phyloP scores from a whole-genome alignment of 2,888 invertebrate genomes.

The Mayetiola destructor region DNA sequence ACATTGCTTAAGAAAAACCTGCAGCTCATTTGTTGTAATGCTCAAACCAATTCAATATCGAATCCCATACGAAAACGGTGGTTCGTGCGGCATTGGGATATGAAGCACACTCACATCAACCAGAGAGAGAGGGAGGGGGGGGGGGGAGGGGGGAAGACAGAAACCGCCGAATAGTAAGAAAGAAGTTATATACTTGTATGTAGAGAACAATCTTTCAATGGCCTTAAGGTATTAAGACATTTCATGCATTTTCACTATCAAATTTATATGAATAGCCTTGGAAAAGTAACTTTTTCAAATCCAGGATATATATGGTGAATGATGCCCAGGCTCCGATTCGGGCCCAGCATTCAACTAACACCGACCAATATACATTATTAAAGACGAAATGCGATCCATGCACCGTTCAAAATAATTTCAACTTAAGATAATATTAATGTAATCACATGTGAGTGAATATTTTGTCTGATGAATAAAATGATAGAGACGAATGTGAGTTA shows the following conservation, averaged over 20 bases:
- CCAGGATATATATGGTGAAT: background rate
- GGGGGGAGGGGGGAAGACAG: background rate
- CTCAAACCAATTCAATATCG: background rate
- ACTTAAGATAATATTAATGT: slow-evolving; percentile 5
- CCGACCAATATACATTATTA: background rate
- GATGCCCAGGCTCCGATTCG: background rate
- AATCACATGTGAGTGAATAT: slow-evolving; percentile 1
- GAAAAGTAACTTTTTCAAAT: too few species aligned
- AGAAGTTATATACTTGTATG: too few species aligned
- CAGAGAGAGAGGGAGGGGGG: background rate
- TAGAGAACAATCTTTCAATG: slow-evolving; percentile 2
- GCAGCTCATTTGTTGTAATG: slow-evolving; percentile 10
- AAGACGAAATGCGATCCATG: too few species aligned
- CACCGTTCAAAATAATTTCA: slow-evolving; percentile 5
- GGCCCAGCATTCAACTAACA: background rate
- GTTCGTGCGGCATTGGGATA: too few species aligned
- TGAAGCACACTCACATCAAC: background rate
- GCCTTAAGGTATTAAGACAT: slow-evolving; percentile 14
- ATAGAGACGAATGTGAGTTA: too few species aligned
- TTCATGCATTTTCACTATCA: slow-evolving; percentile 3
- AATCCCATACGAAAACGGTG: too few species aligned
- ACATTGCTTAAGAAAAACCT: slow-evolving; percentile 8
- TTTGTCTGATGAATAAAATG: background rate
- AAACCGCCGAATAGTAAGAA: background rate
- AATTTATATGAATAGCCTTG: slow-evolving; percentile 8